Conservation (phyloP, 2,797 vertebrate genomes). For the Champsocephalus gunnari region DNA sequence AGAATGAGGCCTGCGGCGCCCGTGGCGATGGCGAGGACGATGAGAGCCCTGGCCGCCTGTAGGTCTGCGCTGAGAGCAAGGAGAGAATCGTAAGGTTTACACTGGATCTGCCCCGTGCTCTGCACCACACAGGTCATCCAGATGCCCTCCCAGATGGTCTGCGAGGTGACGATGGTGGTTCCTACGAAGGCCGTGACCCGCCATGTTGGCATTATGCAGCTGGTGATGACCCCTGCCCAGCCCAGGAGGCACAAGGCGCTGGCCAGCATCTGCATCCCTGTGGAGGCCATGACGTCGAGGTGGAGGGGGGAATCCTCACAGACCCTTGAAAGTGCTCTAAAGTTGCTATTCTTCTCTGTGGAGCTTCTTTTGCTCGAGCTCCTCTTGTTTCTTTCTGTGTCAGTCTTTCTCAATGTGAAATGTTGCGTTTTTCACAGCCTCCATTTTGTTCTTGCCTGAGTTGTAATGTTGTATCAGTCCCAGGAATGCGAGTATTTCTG, state of each 20-base stretch:
- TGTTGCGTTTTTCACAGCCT: constrained; percentile 17
- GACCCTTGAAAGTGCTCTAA: neutral
- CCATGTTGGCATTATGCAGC: constrained; percentile 85
- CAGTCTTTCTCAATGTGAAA: constrained; percentile 23
- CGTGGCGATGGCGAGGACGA: constrained; percentile 70
- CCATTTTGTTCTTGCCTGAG: constrained; percentile 7
- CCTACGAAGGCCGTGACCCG: constrained; percentile 85
- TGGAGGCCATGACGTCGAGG: constrained; percentile 74
- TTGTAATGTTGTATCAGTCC: constrained; percentile 9
- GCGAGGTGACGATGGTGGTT: constrained; percentile 82
- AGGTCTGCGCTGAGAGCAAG: constrained; percentile 78
- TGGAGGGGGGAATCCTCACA: neutral
- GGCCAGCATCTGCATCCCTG: constrained; percentile 84
- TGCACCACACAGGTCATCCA: constrained; percentile 86
- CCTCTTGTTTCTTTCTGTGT: constrained; percentile 13
- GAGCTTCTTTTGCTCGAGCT: constrained; percentile 18
- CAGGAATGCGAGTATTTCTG: neutral
- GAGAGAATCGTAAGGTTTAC: constrained; percentile 83
- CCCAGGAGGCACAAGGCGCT: constrained; percentile 81
- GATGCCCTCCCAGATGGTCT: constrained; percentile 86
- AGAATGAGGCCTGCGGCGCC: constrained; percentile 80
- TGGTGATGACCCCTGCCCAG: constrained; percentile 79
- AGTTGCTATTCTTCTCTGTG: neutral
- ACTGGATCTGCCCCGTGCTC: constrained; percentile 84
- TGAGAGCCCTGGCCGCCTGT: constrained; percentile 83